Base-by-base conservation (phyloP, 2,888 invertebrate genomes). In the Nysson spinosus region DNA sequence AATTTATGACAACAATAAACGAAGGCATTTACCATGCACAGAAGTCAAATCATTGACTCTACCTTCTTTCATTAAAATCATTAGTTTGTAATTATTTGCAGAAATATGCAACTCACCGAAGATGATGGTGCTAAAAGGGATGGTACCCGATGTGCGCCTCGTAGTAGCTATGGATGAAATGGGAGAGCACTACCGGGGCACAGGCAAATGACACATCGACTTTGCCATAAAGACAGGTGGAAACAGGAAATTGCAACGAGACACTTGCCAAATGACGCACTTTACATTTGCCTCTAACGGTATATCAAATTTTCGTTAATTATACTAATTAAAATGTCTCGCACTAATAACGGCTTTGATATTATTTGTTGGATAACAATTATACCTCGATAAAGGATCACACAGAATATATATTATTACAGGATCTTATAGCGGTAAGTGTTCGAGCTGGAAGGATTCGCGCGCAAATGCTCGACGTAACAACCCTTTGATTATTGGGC, bases 181-280 rank as follows among this genome's bases (percentile, higher is more conserved):
- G 62, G 50, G 30, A 11, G 40, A 46, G 30, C 17, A 16, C 40
- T 16, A 50, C 39, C 17, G 20, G 9, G 47, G 11, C n/a, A 30
- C 24, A 19, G 26, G 17, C 50, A 32, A 42, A 19, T 40, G 61
- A 57, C 44, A 52, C 52, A 69, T 66, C 42, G 32, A 34, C 35
- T 30, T 66, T 40, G 57, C 52, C 55, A 40, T 40, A 50, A 54
- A 30, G 57, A 69, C 69, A 69, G 66, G 69, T 69, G 65, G 69
- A 66, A 62, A 66, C 69, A 61, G 69, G 69, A 69, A 69, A 43
- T 46, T 17, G 32, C 22, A 19, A 49, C 20, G 39, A 50, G 26
- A 40, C 49, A 61, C 51, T 62, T 69, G 69, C 69, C 69, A 69
- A 69, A 20, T 69, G 57, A 62, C 66, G 56, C 47, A 66, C 20